Base-by-base conservation (phyloP, 1,140 invertebrate species). In the Callitettix versicolor region DNA sequence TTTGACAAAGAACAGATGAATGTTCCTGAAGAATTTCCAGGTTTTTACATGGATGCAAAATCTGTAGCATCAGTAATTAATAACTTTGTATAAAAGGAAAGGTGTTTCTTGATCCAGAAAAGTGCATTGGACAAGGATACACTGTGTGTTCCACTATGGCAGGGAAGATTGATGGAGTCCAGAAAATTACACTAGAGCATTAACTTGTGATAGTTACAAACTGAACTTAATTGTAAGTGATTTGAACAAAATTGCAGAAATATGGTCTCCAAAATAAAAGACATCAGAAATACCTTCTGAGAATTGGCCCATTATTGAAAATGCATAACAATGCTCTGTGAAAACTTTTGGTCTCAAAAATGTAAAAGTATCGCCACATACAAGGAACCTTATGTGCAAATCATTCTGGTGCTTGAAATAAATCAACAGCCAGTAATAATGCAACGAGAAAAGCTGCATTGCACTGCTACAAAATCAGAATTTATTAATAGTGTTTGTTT, bases 141-240 rank as follows among this genome's bases (percentile, higher is more conserved):
- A 52, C 61, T 55, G 55, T 53, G 34, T 62, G 61, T 52, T 46
- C 59, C 17, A 56, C 59, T 9, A 61, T 63, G 61, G 57, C 46
- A n/a, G 47, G 47, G 15, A 49, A 49, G 26, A 15, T 30, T 49
- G 47, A 7, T 6, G 47, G 47, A 30, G 47, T 49, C 47, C 47
- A 49, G 26, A 49, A 49, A 49, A 49, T 49, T 30, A 3, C 30
- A 4, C 21, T 5, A 49, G 47, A 26, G 18, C 24, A 24, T 6
- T 26, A n/a, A 30, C 15, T 30, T 7, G 26, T 30, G 30, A 33
- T 20, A 9, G 14, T 49, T 49, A 17, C 30, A n/a, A n/a, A n/a
- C n/a, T n/a, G n/a, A 49, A 6, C 30, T 49, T 49, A 5, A 26
- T 18, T 49, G 47, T 33, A 7, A 20, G 2, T 4, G 47, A 3